Conservation (phyloP, 2,113 vertebrate species). For the Pteronura brasiliensis region DNA sequence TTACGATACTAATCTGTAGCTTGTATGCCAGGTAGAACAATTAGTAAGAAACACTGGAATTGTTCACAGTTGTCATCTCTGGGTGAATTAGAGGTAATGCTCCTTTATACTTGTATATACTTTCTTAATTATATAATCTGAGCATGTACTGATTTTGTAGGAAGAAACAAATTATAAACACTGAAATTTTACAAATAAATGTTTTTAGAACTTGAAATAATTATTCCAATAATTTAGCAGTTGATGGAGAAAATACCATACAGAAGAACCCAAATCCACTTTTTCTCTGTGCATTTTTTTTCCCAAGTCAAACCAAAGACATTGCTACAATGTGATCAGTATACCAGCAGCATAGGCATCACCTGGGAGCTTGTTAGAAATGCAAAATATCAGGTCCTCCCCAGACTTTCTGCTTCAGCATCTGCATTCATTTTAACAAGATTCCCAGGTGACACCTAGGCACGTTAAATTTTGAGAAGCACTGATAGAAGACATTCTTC, state of each 20-base stretch:
- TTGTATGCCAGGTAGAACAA: slow-evolving; percentile 13
- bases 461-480: not conserved
- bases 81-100: not conserved
- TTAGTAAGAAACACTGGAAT: not conserved
- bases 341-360: not conserved
- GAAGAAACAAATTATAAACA: slow-evolving; percentile 18
- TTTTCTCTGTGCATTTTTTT: not conserved
- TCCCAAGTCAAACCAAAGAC: not conserved
- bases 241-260: not conserved
- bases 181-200: slow-evolving; percentile 28
- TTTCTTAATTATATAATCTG: not conserved
- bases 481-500: not conserved
- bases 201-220: slow-evolving; percentile 31
- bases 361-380: slow-evolving; percentile 58
- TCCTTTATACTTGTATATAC: slow-evolving; percentile 15
- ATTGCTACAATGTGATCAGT: slow-evolving; percentile 14
- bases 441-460: not conserved
- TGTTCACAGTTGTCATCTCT: slow-evolving; percentile 31
- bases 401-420: not conserved
- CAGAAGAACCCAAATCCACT: not conserved
- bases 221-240: not conserved
- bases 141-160: slow-evolving; percentile 26
- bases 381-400: not conserved
- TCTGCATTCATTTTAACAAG: slow-evolving; percentile 36
- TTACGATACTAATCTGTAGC: slow-evolving; percentile 39